Conservation (phyloP, 1,140 invertebrate genomes). For the Oreohelix idahoensis region DNA sequence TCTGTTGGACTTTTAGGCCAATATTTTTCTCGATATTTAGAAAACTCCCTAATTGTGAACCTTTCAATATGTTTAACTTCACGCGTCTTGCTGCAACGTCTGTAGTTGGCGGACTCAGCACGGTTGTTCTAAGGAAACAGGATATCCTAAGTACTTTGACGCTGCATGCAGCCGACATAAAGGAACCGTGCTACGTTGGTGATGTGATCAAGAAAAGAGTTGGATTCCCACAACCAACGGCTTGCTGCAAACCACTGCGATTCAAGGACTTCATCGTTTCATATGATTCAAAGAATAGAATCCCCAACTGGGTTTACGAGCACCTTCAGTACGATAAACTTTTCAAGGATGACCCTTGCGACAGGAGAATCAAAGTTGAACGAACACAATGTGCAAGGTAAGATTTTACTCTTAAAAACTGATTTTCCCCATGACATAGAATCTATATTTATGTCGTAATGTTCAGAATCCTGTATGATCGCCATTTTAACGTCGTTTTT, state of each 20-base stretch:
- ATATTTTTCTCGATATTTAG: background rate
- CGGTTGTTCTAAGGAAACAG: slow-evolving; percentile 13
- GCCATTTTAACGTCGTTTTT: too few relatives aligned
- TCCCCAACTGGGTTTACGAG: slow-evolving; percentile 39
- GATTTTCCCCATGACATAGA: too few relatives aligned
- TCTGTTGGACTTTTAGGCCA: slow-evolving; percentile 27
- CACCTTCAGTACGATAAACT: slow-evolving; percentile 30
- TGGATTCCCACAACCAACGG: slow-evolving; percentile 41
- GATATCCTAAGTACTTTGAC: slow-evolving; percentile 10
- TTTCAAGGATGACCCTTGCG: slow-evolving; percentile 34
- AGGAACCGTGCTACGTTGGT: slow-evolving; percentile 35
- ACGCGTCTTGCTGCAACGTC: slow-evolving; percentile 15
- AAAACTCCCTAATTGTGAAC: background rate
- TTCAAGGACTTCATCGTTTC: slow-evolving; percentile 42
- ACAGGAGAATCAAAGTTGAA: slow-evolving; percentile 32
- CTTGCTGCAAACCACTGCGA: slow-evolving; percentile 45
- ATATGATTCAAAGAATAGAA: slow-evolving; percentile 38
- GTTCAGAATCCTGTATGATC: too few relatives aligned
- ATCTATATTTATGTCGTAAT: too few relatives aligned
- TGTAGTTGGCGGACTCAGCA: slow-evolving; percentile 13
- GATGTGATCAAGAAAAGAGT: slow-evolving; percentile 44
- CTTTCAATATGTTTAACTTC: background rate
- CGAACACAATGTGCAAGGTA: slow-evolving; percentile 18
- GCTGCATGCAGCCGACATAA: slow-evolving; percentile 27
- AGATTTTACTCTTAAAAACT: background rate